Conservation (phyloP, 1,140 invertebrate genomes). For the Penaeus indicus region DNA sequence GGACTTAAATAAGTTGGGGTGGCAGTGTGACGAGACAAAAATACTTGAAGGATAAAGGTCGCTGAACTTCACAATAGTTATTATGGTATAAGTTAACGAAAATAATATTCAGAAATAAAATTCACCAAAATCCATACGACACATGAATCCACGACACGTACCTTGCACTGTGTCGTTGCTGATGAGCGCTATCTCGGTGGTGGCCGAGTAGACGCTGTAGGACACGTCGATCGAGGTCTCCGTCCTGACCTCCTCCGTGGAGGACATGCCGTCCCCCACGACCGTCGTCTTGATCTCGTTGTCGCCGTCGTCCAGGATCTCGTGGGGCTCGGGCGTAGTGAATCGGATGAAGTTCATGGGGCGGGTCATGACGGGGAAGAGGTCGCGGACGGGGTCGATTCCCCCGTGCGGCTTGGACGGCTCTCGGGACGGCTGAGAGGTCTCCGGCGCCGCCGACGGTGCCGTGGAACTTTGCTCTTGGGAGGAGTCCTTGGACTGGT, state of each 20-base stretch:
- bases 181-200: conserved; percentile 34
- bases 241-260: conserved; percentile 36
- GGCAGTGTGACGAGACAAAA: no score
- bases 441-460: not conserved
- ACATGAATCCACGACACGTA: not conserved
- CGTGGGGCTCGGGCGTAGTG: not conserved
- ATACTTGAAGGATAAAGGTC: no score
- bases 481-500: not conserved
- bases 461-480: not conserved
- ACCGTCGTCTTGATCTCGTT: conserved; percentile 36
- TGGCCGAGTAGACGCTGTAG: conserved; percentile 57
- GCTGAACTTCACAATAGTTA: no score
- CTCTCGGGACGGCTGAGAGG: not conserved
- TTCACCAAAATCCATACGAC: no score
- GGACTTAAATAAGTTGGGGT: no score
- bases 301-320: conserved; percentile 45
- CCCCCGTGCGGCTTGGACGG: conserved; percentile 18
- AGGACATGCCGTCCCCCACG: conserved; percentile 19
- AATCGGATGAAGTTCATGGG: conserved; percentile 56
- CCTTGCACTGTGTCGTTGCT: conserved; percentile 38
- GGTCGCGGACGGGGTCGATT: conserved; percentile 42
- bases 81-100: no score
- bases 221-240: conserved; percentile 65
- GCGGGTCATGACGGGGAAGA: conserved; percentile 65
- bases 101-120: no score